Evolutionary conservation across 1,140 invertebrate species (phyloP).

Genomic region (Pinna nobilis): DNA sequence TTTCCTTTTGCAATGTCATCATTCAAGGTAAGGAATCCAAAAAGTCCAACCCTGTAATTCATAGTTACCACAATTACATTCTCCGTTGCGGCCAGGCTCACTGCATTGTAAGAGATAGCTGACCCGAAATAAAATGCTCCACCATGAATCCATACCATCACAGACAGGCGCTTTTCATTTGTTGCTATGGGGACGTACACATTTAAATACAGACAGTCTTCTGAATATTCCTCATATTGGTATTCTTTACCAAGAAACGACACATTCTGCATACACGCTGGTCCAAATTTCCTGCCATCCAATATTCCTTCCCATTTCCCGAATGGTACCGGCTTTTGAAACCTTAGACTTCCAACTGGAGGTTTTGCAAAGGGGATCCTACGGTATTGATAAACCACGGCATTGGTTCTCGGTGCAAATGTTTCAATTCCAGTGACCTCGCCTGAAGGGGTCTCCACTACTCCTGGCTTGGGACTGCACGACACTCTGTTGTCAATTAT

Average conservation of each 20-base stretch:
- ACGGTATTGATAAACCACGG: neutral
- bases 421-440: no score
- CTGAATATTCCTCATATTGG: neutral
- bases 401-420: no score
- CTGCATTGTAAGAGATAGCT: slow-evolving; percentile 92
- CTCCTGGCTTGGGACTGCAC: no score
- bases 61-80: slow-evolving; percentile 87
- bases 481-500: no score
- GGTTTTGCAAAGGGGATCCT: slow-evolving; percentile 10
- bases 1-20: slow-evolving; percentile 64
- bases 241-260: neutral
- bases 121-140: slow-evolving; percentile 93
- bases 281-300: neutral
- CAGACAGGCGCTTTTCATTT: slow-evolving; percentile 73
- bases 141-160: slow-evolving; percentile 96
- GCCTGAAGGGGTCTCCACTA: no score
- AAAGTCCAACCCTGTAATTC: slow-evolving; percentile 85
- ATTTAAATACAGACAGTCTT: slow-evolving; percentile 47
- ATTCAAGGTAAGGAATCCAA: slow-evolving; percentile 84
- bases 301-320: neutral
- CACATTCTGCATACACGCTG: slow-evolving; percentile 8
- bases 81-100: slow-evolving; percentile 80
- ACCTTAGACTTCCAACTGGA: slow-evolving; percentile 6
- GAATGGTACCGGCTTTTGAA: slow-evolving; percentile 8
- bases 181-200: slow-evolving; percentile 31